A percentile compares a stretch with the other conserved stretches of the same genome.
Evolutionary conservation across 2,888 invertebrate genomes (phyloP).

Genomic region (Euplexia lucipara): DNA sequence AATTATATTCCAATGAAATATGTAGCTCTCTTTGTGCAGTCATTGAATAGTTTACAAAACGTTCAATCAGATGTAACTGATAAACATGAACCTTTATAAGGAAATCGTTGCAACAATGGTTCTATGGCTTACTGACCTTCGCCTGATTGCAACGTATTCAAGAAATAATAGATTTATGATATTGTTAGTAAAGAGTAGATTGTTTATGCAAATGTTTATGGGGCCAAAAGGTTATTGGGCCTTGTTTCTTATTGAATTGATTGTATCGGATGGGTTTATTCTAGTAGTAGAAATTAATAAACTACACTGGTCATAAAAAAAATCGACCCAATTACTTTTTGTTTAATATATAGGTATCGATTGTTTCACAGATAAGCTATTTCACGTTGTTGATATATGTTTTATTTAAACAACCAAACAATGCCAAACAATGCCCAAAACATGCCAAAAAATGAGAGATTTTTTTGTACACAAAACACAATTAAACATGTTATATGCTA

Average conservation of each 20-base stretch:
- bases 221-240: conserved; percentile 13
- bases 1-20: too few species aligned
- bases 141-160: conserved; percentile 46
- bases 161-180: conserved; percentile 46
- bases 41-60: conserved; percentile 35
- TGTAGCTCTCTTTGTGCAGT: neutral
- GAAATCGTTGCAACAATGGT: conserved; percentile 50
- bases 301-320: too few species aligned
- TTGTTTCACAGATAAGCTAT: too few species aligned
- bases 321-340: too few species aligned
- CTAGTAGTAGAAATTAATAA: neutral
- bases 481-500: conserved; percentile 8
- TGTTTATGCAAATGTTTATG: conserved; percentile 31
- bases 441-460: too few species aligned
- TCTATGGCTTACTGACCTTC: conserved; percentile 36
- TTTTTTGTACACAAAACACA: too few species aligned
- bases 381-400: too few species aligned
- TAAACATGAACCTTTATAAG: conserved; percentile 50
- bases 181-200: conserved; percentile 33
- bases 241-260: conserved; percentile 15
- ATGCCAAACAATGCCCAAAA: too few species aligned
- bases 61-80: conserved; percentile 41
- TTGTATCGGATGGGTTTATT: neutral
- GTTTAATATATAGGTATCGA: too few species aligned
- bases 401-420: too few species aligned